A percentile compares a stretch with the other conserved stretches of the same genome.
Conservation (phyloP, 1,140 invertebrate genomes). For the Euglossa dilemma region DNA sequence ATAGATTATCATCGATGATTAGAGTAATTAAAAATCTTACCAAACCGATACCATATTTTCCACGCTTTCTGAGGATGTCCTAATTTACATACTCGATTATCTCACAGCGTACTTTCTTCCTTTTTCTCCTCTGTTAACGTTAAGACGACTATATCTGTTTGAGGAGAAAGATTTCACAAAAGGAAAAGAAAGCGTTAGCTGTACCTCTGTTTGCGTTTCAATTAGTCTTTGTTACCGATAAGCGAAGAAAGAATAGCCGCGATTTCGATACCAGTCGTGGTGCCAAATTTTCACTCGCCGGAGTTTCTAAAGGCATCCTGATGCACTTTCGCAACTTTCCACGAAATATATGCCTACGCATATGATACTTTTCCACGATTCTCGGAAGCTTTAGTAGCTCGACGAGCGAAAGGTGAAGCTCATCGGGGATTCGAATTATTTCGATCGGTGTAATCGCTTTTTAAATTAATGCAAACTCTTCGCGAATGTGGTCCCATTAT, state of each 20-base stretch:
- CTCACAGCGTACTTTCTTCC: neutral
- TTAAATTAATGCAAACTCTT: no score
- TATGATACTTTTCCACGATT: neutral
- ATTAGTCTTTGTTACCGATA: neutral
- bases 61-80: neutral
- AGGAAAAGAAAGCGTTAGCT: neutral
- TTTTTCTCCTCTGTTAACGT: neutral
- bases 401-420: neutral
- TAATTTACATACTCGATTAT: neutral
- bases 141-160: neutral
- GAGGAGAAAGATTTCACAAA: neutral
- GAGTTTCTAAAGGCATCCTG: constrained; percentile 6
- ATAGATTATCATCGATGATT: neutral
- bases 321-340: constrained; percentile 43
- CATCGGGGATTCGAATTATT: neutral
- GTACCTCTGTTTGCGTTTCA: neutral
- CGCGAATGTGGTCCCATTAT: no score
- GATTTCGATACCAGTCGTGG: neutral
- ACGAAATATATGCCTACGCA: neutral
- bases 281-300: constrained; percentile 28
- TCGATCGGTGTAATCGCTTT: neutral
- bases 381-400: neutral
- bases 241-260: neutral
- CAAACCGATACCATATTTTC: neutral
- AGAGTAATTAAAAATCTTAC: neutral